Percentiles rank a stretch among this genome's conserved stretches.
phyloP scores from a whole-genome alignment of 1,140 invertebrate genomes.

The Drosophila littoralis region DNA sequence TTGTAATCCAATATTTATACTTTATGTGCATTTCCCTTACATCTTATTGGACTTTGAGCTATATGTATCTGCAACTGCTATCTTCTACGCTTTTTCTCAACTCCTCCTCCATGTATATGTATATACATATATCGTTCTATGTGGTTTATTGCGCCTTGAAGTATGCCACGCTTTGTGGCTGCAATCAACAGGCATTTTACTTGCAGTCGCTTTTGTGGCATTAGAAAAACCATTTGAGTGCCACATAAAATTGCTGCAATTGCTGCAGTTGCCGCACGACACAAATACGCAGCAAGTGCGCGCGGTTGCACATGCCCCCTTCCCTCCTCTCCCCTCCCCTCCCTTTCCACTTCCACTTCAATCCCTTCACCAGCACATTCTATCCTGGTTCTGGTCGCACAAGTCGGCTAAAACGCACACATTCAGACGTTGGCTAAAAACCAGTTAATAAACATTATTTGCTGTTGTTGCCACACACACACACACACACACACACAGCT shows the following conservation, averaged over 20 bases:
- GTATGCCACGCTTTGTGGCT: conserved; percentile 27
- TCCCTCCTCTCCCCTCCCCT: background rate
- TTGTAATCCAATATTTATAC: too few species aligned
- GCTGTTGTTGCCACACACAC: conserved; percentile 35
- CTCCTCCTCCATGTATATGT: background rate
- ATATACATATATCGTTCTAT: background rate
- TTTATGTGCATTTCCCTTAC: too few species aligned
- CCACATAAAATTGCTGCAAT: conserved; percentile 34
- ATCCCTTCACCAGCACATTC: background rate
- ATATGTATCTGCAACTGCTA: too few species aligned
- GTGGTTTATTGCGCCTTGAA: background rate
- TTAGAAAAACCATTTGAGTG: conserved; percentile 40
- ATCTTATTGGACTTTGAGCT: too few species aligned
- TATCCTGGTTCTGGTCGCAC: background rate
- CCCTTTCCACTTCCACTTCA: background rate
- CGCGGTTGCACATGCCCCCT: conserved; percentile 24
- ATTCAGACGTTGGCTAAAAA: conserved; percentile 28
- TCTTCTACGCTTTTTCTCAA: too few species aligned
- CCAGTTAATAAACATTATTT: conserved; percentile 69
- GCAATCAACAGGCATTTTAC: conserved; percentile 39
- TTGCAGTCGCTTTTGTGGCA: conserved; percentile 12
- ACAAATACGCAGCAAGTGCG: conserved; percentile 40
- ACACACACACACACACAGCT: conserved; percentile 18
- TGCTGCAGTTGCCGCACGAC: conserved; percentile 25
- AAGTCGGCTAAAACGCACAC: conserved; percentile 38